Conservation (phyloP, 1,140 invertebrate genomes). For the Lethrus apterus region DNA sequence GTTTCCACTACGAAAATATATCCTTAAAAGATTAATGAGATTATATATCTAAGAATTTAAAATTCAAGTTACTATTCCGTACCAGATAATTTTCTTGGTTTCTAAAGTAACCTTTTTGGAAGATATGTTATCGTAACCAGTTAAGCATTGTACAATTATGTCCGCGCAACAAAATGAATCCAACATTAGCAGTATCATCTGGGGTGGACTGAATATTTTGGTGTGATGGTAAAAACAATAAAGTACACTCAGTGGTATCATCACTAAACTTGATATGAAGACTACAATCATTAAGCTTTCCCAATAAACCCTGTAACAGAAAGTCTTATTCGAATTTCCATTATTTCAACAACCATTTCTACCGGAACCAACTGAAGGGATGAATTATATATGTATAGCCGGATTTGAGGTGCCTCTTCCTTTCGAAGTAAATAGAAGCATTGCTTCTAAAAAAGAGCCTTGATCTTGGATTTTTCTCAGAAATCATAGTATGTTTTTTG, state of each 20-base stretch:
- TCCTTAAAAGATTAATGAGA: background rate
- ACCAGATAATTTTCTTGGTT: background rate
- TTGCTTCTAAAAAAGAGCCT: constrained; percentile 20
- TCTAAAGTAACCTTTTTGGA: constrained; percentile 6
- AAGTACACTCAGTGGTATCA: background rate
- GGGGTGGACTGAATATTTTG: background rate
- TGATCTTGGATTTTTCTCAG: constrained; percentile 5
- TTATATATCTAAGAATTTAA: constrained; percentile 1
- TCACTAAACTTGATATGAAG: constrained; percentile 16
- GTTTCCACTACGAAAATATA: background rate
- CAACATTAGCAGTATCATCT: background rate
- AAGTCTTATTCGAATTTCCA: background rate
- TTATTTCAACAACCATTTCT: constrained; percentile 2
- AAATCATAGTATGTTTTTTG: too few relatives aligned
- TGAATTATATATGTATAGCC: constrained; percentile 19
- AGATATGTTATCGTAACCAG: background rate
- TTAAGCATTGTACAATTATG: constrained; percentile 7
- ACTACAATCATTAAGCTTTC: constrained; percentile 17
- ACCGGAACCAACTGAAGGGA: constrained; percentile 25
- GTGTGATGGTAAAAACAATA: too few relatives aligned
- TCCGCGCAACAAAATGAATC: constrained; percentile 2
- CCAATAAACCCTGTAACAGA: constrained; percentile 1
- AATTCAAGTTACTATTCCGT: background rate
- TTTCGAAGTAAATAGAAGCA: constrained; percentile 24
- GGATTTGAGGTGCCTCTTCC: constrained; percentile 27